A percentile compares a stretch with the other conserved stretches of the same genome.
Conservation (phyloP, 2,888 invertebrate genomes). For the Artemia sinica region DNA sequence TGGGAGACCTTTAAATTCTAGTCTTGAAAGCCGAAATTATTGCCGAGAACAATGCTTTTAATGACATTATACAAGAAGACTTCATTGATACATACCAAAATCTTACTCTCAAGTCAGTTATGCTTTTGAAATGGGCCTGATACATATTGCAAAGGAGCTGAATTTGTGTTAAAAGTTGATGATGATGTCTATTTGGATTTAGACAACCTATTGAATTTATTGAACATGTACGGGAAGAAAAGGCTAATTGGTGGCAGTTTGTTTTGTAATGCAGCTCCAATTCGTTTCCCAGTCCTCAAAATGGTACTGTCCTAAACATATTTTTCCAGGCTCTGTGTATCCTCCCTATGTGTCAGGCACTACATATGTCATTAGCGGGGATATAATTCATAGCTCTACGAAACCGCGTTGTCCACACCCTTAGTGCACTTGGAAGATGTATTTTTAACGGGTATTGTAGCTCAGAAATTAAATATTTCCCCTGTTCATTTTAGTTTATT, state of each 20-base stretch:
- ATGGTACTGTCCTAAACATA: constrained; percentile 57
- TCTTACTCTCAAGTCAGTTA: constrained; percentile 63
- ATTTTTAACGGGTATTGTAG: constrained; percentile 29
- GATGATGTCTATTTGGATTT: constrained; percentile 72
- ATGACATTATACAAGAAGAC: constrained; percentile 63
- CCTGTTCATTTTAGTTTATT: constrained; percentile 23
- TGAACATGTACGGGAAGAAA: constrained; percentile 24
- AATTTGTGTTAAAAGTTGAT: constrained; percentile 63
- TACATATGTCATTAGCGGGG: constrained; percentile 54
- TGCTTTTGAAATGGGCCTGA: constrained; percentile 66
- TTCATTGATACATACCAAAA: constrained; percentile 72
- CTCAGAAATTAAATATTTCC: constrained; percentile 22
- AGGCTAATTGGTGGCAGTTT: constrained; percentile 49
- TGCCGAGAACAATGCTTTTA: constrained; percentile 46
- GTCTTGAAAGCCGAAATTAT: constrained; percentile 43
- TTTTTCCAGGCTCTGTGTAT: constrained; percentile 51
- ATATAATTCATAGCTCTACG: constrained; percentile 47
- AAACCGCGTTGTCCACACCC: constrained; percentile 42
- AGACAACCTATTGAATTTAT: constrained; percentile 39
- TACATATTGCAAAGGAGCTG: constrained; percentile 43
- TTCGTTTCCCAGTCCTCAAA: constrained; percentile 51
- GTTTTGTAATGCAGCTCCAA: constrained; percentile 59
- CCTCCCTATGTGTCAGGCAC: constrained; percentile 67
- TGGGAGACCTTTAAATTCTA: constrained; percentile 42
- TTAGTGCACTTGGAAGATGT: constrained; percentile 42